Percentiles rank a stretch among this genome's conserved stretches.
Evolutionary conservation across 2,888 invertebrate genomes (phyloP).

Genomic region (Drosophila mimica): DNA sequence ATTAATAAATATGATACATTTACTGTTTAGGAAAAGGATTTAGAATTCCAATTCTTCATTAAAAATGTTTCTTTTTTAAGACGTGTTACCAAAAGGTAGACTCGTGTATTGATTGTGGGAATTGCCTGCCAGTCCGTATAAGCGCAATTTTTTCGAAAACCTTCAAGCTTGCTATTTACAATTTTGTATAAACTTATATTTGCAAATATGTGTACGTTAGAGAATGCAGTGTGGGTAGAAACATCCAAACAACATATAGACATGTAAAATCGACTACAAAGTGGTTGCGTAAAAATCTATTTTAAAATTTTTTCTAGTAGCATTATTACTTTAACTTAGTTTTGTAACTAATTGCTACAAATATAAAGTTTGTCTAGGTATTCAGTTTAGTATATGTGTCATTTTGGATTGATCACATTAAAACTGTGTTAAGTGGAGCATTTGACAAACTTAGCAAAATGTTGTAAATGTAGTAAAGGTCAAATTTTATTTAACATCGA

Average conservation of each 20-base stretch:
- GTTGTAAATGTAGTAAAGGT: no score
- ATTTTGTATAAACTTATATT: neutral
- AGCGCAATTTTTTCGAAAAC: neutral
- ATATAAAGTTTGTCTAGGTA: neutral
- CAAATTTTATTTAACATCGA: neutral
- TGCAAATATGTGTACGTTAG: no score
- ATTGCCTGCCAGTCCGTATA: neutral
- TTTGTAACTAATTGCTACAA: neutral
- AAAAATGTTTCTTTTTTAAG: neutral
- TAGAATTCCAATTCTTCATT: neutral
- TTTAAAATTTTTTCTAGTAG: neutral
- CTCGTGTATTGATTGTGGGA: neutral
- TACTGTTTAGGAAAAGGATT: no score
- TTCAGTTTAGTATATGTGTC: no score
- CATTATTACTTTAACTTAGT: neutral
- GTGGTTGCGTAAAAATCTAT: no score
- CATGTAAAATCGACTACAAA: no score
- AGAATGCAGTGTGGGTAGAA: neutral
- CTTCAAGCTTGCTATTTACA: neutral
- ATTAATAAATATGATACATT: neutral
- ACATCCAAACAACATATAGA: no score
- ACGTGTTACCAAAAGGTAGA: neutral
- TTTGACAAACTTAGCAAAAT: no score
- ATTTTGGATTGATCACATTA: no score
- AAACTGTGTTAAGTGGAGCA: no score